Evolutionary conservation across 1,140 invertebrate genomes (phyloP).

Genomic region (Lepidostoma basale): DNA sequence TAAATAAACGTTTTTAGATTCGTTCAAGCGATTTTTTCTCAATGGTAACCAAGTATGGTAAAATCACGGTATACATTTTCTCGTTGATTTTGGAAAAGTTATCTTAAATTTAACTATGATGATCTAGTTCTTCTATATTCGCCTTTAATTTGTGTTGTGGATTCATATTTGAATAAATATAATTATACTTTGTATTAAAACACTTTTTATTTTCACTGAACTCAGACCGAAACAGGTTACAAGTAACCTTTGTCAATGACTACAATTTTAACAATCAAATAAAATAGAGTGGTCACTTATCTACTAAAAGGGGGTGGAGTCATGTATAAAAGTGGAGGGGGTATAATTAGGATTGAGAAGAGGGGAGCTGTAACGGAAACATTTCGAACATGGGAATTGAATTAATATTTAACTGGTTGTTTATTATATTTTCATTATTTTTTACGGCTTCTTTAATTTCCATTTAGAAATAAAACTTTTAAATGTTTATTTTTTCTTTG

Average conservation of each 20-base stretch:
- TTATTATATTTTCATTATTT: neutral
- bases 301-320: no score
- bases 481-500: neutral
- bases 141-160: neutral
- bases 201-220: no score
- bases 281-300: no score
- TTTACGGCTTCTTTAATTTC: neutral
- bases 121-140: neutral
- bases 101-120: neutral
- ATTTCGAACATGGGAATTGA: neutral
- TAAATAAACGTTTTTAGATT: neutral
- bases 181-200: no score
- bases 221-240: no score
- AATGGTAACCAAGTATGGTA: neutral
- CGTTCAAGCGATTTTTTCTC: neutral
- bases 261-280: no score
- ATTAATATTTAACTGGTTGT: neutral
- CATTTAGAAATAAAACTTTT: no score
- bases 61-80: neutral
- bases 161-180: no score
- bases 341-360: neutral
- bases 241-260: no score
- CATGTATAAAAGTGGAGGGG: no score
- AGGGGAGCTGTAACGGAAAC: neutral
- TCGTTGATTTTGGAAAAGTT: neutral